These are phyloP conservation scores for Scolopax bukidnonensis DNA, from an alignment of 2,797 vertebrate genomes.

Conservation along the genomic window DNA sequence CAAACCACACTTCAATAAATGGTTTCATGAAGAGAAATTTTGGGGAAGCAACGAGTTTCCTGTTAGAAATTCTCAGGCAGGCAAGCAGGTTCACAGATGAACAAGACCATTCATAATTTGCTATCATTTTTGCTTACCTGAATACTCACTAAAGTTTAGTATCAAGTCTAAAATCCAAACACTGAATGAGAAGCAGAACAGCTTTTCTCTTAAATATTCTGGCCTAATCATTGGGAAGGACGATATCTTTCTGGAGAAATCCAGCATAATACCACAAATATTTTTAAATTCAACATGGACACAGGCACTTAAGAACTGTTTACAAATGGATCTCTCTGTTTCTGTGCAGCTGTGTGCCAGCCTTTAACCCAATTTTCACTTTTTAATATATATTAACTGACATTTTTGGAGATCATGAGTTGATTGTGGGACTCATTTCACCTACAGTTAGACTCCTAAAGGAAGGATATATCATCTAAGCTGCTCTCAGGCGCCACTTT, in stretches of 20 bases:
- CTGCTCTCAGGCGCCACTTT: neutral
- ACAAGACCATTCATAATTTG: neutral
- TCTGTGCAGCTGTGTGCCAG: neutral
- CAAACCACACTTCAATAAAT: neutral
- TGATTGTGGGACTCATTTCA: neutral
- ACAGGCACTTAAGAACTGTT: neutral
- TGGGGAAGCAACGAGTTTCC: neutral
- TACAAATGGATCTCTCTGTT: neutral
- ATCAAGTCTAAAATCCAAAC: neutral
- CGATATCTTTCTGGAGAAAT: neutral
- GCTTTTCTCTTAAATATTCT: neutral
- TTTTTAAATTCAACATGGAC: neutral
- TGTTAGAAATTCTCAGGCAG: neutral
- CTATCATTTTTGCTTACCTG: neutral
- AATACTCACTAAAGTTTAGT: neutral
- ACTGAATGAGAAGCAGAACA: neutral
- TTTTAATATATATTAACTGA: neutral
- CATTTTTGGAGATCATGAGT: neutral
- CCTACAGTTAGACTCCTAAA: neutral
- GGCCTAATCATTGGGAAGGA: neutral
- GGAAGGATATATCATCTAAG: neutral
- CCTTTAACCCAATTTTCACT: rapidly evolving
- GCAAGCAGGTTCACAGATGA: neutral
- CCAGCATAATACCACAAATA: neutral
- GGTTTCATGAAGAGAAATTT: neutral